These are phyloP conservation scores for Puma concolor DNA, from an alignment of 2,113 vertebrate genomes.

Conservation along the genomic window DNA sequence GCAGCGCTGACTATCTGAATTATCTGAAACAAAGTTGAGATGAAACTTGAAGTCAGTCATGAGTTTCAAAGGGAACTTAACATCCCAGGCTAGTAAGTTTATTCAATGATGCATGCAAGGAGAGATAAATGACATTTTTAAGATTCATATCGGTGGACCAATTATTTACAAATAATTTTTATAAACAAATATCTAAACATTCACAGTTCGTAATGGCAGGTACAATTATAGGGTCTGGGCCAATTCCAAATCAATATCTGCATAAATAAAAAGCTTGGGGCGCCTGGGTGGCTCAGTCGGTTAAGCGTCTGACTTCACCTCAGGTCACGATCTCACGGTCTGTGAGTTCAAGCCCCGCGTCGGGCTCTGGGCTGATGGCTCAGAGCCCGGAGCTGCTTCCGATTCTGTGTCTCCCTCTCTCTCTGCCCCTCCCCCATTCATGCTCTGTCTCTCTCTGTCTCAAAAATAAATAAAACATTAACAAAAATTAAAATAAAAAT, in stretches of 20 bases:
- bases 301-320: too few relatives aligned
- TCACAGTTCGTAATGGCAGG: background rate
- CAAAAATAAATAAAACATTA: too few relatives aligned
- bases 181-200: background rate
- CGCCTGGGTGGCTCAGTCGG: too few relatives aligned
- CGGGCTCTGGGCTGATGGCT: too few relatives aligned
- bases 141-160: background rate
- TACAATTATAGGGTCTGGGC: background rate
- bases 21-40: slow-evolving; percentile 89
- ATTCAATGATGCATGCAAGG: background rate
- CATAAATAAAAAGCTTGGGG: background rate
- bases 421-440: too few relatives aligned
- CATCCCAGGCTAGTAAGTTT: background rate
- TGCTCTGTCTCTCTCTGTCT: too few relatives aligned
- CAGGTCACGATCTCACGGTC: too few relatives aligned
- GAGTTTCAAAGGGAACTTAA: slow-evolving; percentile 41
- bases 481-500: too few relatives aligned
- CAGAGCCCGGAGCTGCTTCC: too few relatives aligned
- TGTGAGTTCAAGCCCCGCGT: too few relatives aligned
- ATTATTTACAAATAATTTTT: slow-evolving; percentile 38
- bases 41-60: slow-evolving; percentile 60
- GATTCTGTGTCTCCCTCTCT: too few relatives aligned
- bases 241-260: slow-evolving; percentile 24
- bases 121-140: background rate
- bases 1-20: slow-evolving; percentile 94